Evolutionary conservation across 2,888 invertebrate species (phyloP).

Genomic region (Eumacrocentrus americanus): DNA sequence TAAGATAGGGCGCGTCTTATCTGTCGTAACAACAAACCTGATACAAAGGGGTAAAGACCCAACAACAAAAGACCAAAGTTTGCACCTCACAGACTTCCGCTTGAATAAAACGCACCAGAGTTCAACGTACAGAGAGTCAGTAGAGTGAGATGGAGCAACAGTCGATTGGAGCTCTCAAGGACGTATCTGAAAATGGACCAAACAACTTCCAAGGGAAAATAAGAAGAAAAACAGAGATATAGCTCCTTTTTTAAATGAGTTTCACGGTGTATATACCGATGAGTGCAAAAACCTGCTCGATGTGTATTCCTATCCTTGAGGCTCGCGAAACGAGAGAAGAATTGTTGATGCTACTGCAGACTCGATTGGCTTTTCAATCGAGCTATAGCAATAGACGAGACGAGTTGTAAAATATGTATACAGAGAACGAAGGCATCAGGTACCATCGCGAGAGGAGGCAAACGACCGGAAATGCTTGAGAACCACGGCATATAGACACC

Average conservation of each 20-base stretch:
- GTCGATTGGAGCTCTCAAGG: not conserved
- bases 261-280: not conserved
- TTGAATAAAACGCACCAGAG: not conserved
- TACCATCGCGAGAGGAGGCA: not conserved
- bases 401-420: not conserved
- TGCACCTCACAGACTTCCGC: not conserved
- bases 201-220: not conserved
- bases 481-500: not conserved
- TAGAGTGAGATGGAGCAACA: not conserved
- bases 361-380: not conserved
- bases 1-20: not conserved
- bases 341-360: not conserved
- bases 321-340: not conserved
- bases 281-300: not conserved
- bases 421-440: not conserved
- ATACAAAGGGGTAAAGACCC: not conserved
- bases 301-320: not conserved
- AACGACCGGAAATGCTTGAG: constrained; percentile 4
- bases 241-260: too few relatives aligned
- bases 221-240: too few relatives aligned
- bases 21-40: not conserved
- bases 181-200: not conserved
- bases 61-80: not conserved
- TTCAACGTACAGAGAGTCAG: not conserved
- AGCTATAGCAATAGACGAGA: not conserved